These are phyloP conservation scores for Clanis bilineata DNA, from an alignment of 2,888 invertebrate genomes.

Conservation along the genomic window DNA sequence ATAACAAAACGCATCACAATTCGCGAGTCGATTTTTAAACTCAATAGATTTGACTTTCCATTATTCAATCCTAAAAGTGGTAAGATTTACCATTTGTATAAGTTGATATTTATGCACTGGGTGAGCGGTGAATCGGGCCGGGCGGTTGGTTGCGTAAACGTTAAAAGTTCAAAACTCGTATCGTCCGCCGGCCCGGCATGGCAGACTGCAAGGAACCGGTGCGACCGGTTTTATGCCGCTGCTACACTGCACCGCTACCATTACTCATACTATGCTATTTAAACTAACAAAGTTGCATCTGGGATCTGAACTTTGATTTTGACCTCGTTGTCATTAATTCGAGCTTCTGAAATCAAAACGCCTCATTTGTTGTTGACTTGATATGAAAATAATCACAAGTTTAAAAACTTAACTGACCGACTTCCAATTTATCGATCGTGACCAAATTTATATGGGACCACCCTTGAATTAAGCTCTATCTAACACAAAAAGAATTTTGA, in stretches of 20 bases:
- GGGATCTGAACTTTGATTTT: not conserved
- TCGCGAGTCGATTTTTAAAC: too few species aligned
- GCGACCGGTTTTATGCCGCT: slow-evolving; percentile 2
- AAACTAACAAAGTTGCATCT: not conserved
- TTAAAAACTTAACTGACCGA: too few species aligned
- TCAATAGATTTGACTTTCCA: not conserved
- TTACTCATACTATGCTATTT: slow-evolving; percentile 18
- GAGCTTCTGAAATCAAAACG: too few species aligned
- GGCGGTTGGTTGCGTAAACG: slow-evolving; percentile 21
- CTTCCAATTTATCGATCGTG: too few species aligned
- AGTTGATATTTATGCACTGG: not conserved
- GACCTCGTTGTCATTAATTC: not conserved
- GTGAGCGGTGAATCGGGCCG: not conserved
- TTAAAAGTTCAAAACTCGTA: slow-evolving; percentile 17
- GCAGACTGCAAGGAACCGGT: slow-evolving; percentile 16
- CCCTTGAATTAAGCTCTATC: too few species aligned
- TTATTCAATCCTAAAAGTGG: too few species aligned
- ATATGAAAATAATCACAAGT: too few species aligned
- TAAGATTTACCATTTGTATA: too few species aligned
- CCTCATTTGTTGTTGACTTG: too few species aligned
- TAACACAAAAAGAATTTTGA: too few species aligned
- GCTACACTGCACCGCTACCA: slow-evolving; percentile 10
- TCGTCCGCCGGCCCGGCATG: not conserved
- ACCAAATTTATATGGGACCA: too few species aligned
- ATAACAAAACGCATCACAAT: too few species aligned